phyloP scores from a whole-genome alignment of 2,888 invertebrate species.

The Chrysodeixis includens region DNA sequence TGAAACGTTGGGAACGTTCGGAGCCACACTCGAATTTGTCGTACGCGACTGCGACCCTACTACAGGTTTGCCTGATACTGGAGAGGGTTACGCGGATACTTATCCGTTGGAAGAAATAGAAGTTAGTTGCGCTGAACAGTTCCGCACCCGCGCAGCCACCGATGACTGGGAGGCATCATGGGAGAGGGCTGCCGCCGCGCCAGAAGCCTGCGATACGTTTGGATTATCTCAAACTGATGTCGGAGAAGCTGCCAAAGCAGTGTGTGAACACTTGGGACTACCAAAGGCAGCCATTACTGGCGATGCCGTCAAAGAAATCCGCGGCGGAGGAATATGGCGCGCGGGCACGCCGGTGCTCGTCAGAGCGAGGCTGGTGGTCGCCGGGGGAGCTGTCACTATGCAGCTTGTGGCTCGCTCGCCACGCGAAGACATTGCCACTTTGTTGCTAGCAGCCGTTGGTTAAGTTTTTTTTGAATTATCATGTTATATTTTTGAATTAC shows the following conservation, averaged over 20 bases:
- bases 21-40: constrained; percentile 96
- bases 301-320: constrained; percentile 75
- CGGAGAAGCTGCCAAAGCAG: constrained; percentile 72
- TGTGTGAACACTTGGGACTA: constrained; percentile 75
- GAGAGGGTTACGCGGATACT: constrained; percentile 98
- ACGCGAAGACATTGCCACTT: constrained; percentile 94
- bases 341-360: constrained; percentile 96
- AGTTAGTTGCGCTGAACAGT: constrained; percentile 74
- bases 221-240: constrained; percentile 90
- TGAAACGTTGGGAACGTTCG: constrained; percentile 93
- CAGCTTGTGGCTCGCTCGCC: constrained; percentile 96
- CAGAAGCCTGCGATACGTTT: constrained; percentile 97
- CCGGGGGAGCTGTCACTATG: constrained; percentile 95
- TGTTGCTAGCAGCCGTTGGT: constrained; percentile 95
- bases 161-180: constrained; percentile 90
- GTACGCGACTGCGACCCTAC: constrained; percentile 98
- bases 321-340: constrained; percentile 93
- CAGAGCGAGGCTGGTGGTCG: constrained; percentile 93
- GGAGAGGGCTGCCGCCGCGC: constrained; percentile 91
- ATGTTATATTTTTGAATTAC: constrained; percentile 6
- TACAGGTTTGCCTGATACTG: constrained; percentile 97
- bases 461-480: constrained; percentile 74
- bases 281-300: constrained; percentile 71
- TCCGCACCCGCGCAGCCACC: constrained; percentile 66
- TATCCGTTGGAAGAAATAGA: constrained; percentile 96